Conservation (phyloP, 2,888 invertebrate genomes). For the Harpagoxenus sublaevis region DNA sequence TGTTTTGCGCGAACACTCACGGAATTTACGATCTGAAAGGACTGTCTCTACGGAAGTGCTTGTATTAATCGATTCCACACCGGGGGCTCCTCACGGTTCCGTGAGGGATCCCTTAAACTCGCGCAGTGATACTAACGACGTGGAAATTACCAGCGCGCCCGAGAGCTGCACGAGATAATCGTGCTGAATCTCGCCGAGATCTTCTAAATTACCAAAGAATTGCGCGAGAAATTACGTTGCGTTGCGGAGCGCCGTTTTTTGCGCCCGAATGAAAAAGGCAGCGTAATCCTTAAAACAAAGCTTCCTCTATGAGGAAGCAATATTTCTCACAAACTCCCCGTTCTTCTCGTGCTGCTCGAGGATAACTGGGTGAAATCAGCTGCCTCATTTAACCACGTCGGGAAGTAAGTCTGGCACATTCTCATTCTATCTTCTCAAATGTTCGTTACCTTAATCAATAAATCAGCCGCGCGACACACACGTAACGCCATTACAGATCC, state of each 20-base stretch:
- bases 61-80: slow-evolving; percentile 31
- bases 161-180: slow-evolving; percentile 27
- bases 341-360: background rate
- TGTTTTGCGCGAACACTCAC: background rate
- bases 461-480: background rate
- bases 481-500: background rate
- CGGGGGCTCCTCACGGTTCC: background rate
- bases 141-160: slow-evolving; percentile 30
- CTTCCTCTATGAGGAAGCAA: no score
- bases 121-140: slow-evolving; percentile 40
- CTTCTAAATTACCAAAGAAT: background rate
- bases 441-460: slow-evolving; percentile 19
- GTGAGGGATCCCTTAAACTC: slow-evolving; percentile 23
- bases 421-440: slow-evolving; percentile 11
- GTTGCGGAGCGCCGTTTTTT: background rate
- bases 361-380: slow-evolving; percentile 25
- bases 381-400: background rate
- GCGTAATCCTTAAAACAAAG: slow-evolving; percentile 3
- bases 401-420: background rate
- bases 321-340: background rate
- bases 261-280: background rate
- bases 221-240: slow-evolving; percentile 7
- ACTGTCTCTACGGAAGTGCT: background rate
- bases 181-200: slow-evolving; percentile 21
- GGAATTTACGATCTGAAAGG: slow-evolving; percentile 9